These are phyloP conservation scores for Umimayanthus kanabou DNA, from an alignment of 92 coral and sea anemone genomes.

Conservation along the genomic window DNA sequence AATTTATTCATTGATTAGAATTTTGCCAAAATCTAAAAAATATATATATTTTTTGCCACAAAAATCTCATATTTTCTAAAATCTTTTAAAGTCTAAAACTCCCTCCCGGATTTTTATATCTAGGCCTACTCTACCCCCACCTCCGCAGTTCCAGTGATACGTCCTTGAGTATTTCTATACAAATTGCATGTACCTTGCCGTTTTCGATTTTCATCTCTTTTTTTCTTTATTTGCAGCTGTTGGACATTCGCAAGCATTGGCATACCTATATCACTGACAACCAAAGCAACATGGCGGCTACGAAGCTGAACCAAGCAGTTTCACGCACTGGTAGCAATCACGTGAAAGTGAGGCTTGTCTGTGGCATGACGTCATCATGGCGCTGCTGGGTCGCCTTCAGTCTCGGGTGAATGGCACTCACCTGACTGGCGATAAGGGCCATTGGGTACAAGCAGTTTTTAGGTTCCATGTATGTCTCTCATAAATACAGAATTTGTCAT, in stretches of 20 bases:
- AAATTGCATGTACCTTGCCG: no score
- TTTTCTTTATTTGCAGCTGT: background rate
- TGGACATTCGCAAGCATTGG: background rate
- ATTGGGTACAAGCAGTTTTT: no score
- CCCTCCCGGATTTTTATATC: no score
- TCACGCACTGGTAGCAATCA: background rate
- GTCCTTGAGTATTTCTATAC: no score
- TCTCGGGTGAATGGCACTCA: background rate
- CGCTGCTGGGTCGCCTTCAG: conserved; percentile 24
- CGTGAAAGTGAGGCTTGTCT: conserved; percentile 24
- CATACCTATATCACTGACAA: background rate
- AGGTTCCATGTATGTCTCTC: background rate
- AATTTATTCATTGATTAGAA: no score
- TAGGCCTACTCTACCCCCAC: no score
- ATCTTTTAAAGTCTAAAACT: no score
- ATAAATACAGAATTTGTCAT: no score
- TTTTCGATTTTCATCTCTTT: background rate
- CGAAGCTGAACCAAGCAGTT: conserved; percentile 21
- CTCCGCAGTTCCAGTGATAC: no score
- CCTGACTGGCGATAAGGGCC: background rate
- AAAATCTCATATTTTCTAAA: no score
- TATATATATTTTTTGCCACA: no score
- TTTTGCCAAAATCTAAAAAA: no score
- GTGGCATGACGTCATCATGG: conserved; percentile 34
- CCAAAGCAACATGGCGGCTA: conserved; percentile 18